Conservation (phyloP, 2,888 invertebrate species). For the Xestobium rufovillosum region DNA sequence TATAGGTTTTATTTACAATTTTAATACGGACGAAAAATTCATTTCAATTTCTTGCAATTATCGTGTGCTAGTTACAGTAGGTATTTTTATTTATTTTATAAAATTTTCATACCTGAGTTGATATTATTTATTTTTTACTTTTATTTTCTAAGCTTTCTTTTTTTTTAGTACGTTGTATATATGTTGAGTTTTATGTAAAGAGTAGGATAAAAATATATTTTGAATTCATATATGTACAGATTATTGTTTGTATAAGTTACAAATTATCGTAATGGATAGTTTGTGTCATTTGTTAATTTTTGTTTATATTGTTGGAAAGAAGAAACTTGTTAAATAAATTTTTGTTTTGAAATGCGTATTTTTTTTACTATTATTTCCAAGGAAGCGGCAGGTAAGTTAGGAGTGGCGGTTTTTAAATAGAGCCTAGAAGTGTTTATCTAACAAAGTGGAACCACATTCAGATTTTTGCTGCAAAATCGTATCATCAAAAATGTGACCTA, state of each 20-base stretch:
- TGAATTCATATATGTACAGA: conserved; percentile 9
- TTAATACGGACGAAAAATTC: no score
- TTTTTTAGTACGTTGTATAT: conserved; percentile 5
- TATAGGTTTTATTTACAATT: no score
- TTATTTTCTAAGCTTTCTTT: conserved; percentile 9
- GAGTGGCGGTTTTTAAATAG: no score
- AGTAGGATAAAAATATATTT: conserved; percentile 5
- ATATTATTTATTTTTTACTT: conserved; percentile 12
- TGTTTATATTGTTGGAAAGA: conserved; percentile 36
- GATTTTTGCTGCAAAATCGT: no score
- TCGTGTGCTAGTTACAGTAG: no score
- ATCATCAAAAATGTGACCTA: no score
- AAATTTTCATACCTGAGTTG: conserved; percentile 14
- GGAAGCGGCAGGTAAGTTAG: no score
- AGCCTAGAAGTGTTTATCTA: no score
- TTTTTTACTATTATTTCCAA: no score
- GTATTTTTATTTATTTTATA: conserved; percentile 17
- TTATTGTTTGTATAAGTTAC: conserved; percentile 9
- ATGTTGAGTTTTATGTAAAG: conserved; percentile 15
- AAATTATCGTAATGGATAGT: conserved; percentile 10
- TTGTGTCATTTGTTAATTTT: conserved; percentile 32
- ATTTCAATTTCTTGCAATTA: no score
- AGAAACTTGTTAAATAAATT: not conserved
- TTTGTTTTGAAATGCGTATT: no score
- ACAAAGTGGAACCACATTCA: no score